These are phyloP conservation scores for Bimastos eiseni DNA, from an alignment of 2,888 invertebrate genomes.

Conservation along the genomic window DNA sequence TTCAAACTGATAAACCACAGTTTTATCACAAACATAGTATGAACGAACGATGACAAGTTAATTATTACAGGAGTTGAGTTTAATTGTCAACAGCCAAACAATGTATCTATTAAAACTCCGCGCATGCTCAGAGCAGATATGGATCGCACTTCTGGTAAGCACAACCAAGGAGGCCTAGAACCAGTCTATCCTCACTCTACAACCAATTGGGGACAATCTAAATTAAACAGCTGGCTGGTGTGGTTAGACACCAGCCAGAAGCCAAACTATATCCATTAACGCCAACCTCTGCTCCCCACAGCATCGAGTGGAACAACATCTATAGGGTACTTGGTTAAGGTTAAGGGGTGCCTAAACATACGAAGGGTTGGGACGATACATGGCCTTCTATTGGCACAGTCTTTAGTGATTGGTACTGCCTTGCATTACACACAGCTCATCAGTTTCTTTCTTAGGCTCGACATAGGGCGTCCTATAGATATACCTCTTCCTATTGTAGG, in stretches of 20 bases:
- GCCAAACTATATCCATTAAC: neutral
- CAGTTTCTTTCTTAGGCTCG: neutral
- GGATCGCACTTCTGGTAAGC: neutral
- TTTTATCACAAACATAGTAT: too few relatives aligned
- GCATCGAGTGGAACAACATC: neutral
- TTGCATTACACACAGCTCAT: neutral
- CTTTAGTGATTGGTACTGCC: neutral
- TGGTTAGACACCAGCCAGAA: neutral
- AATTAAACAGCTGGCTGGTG: slow-evolving; percentile 4
- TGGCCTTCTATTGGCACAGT: neutral
- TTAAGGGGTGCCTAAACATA: slow-evolving; percentile 5
- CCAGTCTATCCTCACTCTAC: neutral
- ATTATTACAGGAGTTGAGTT: too few relatives aligned
- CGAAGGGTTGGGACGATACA: neutral
- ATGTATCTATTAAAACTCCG: too few relatives aligned
- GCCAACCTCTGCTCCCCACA: neutral
- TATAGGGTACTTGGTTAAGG: neutral
- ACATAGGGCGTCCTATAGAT: neutral
- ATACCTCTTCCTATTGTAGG: neutral
- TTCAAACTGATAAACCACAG: too few relatives aligned
- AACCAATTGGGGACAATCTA: neutral
- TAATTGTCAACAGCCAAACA: too few relatives aligned
- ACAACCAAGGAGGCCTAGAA: neutral
- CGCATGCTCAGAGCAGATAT: neutral
- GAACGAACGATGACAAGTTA: too few relatives aligned